Percentiles rank a stretch among this genome's conserved stretches.
Evolutionary conservation across 2,888 invertebrate species (phyloP).

Genomic region (Eulithis testata): DNA sequence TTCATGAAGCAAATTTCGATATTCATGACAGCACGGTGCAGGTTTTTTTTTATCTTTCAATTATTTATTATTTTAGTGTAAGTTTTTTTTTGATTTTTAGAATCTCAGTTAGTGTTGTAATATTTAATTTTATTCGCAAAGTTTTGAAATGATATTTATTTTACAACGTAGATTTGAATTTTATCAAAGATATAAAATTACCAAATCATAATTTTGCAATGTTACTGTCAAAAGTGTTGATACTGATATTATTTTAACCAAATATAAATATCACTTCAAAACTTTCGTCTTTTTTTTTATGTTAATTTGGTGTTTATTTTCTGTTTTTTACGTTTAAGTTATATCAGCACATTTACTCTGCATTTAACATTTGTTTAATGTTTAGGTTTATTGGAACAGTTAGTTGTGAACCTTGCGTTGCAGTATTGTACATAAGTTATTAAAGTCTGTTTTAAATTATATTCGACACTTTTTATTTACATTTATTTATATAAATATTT

Average conservation of each 20-base stretch:
- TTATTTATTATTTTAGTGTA: constrained; percentile 56
- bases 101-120: constrained; percentile 65
- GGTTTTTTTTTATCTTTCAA: constrained; percentile 48
- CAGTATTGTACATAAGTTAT: constrained; percentile 70
- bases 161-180: background rate
- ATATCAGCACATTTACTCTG: constrained; percentile 65
- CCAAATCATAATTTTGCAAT: constrained; percentile 4
- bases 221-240: constrained; percentile 20
- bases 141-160: constrained; percentile 36
- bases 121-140: constrained; percentile 39
- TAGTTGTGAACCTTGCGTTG: constrained; percentile 45
- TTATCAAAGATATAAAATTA: background rate
- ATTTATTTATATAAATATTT: too few species aligned
- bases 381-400: constrained; percentile 48
- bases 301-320: constrained; percentile 38
- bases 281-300: constrained; percentile 17
- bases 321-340: constrained; percentile 50
- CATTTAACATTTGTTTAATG: constrained; percentile 63
- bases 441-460: constrained; percentile 67
- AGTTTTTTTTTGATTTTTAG: constrained; percentile 59
- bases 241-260: background rate
- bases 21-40: constrained; percentile 62
- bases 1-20: too few species aligned
- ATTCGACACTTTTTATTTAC: constrained; percentile 43
- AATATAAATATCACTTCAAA: constrained; percentile 14